These are phyloP conservation scores for Paramormyrops kingsleyae DNA, from an alignment of 2,113 vertebrate genomes.

Conservation along the genomic window DNA sequence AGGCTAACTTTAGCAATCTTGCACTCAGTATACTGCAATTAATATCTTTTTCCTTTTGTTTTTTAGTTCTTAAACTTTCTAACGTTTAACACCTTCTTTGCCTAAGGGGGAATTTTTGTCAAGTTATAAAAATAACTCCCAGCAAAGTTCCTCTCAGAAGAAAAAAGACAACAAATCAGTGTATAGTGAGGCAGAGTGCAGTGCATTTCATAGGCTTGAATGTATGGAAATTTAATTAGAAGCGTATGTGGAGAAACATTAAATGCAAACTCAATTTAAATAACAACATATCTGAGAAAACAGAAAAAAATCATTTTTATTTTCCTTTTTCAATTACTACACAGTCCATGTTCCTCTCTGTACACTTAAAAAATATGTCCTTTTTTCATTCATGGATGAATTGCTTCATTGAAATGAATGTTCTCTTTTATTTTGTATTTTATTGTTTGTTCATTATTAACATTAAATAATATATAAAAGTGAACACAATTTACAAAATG, in stretches of 20 bases:
- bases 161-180: not conserved
- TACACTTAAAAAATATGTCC: not conserved
- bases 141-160: not conserved
- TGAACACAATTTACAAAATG: constrained; percentile 3
- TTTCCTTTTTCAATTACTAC: not conserved
- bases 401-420: not conserved
- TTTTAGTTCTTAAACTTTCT: not conserved
- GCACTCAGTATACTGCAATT: not conserved
- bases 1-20: not conserved
- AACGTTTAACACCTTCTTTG: not conserved
- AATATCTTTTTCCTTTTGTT: not conserved
- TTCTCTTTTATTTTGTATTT: not conserved
- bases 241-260: not conserved
- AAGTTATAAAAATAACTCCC: not conserved
- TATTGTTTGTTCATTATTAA: not conserved
- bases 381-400: not conserved
- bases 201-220: not conserved
- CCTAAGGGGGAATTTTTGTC: not conserved
- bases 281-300: not conserved
- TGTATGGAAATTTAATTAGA: not conserved
- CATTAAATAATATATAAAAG: constrained; percentile 13
- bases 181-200: not conserved
- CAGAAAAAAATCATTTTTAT: not conserved
- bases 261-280: not conserved
- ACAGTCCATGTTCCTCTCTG: not conserved